Evolutionary conservation across 2,888 invertebrate species (phyloP).

Genomic region (Macaria liturata): DNA sequence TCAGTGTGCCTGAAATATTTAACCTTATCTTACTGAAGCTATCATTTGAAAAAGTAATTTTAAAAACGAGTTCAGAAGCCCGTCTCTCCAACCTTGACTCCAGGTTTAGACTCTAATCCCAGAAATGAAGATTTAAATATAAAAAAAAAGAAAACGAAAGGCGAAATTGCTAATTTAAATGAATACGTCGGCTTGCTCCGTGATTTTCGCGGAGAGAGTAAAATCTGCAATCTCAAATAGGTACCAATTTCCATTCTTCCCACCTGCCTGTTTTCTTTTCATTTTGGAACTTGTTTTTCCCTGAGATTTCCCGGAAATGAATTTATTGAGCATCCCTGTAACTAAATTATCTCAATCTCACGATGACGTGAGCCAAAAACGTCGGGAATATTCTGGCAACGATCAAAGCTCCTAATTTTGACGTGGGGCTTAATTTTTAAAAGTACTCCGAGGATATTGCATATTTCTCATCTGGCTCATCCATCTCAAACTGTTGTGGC

Average conservation of each 20-base stretch:
- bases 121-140: slow-evolving; percentile 23
- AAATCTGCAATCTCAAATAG: slow-evolving; percentile 41
- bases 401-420: slow-evolving; percentile 15
- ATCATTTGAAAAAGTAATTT: neutral
- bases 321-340: slow-evolving; percentile 32
- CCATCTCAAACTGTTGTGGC: neutral
- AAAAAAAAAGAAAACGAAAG: slow-evolving; percentile 24
- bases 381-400: slow-evolving; percentile 13
- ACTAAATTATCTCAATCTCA: slow-evolving; percentile 29
- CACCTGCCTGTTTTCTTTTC: slow-evolving; percentile 44
- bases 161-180: slow-evolving; percentile 40
- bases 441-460: slow-evolving; percentile 3
- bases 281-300: slow-evolving; percentile 35
- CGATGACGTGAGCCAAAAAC: slow-evolving; percentile 22
- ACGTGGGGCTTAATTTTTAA: neutral
- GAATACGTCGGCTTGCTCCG: slow-evolving; percentile 35
- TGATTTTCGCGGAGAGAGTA: slow-evolving; percentile 34
- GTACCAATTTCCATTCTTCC: slow-evolving; percentile 39
- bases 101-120: slow-evolving; percentile 12
- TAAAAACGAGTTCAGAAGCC: neutral
- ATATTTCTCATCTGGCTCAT: neutral
- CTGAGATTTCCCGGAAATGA: slow-evolving; percentile 33
- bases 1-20: too few species aligned
- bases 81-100: slow-evolving; percentile 10
- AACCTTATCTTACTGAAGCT: neutral